Evolutionary conservation across 2,113 vertebrate genomes (phyloP).

Genomic region (Nerophis lumbriciformis): DNA sequence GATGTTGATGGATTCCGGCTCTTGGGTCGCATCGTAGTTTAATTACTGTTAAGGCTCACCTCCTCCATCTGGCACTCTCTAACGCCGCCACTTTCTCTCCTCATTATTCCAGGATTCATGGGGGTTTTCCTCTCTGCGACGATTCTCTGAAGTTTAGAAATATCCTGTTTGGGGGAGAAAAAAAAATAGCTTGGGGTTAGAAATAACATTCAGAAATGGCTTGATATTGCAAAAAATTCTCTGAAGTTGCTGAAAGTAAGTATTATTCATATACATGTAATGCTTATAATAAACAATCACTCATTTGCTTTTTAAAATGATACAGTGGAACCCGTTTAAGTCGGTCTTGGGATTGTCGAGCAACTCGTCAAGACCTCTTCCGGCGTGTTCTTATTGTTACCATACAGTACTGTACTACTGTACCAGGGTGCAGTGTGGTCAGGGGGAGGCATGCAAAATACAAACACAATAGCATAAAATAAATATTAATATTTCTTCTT

Average conservation of each 20-base stretch:
- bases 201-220: conserved; percentile 4
- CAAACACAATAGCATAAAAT: too few species aligned
- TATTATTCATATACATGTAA: too few species aligned
- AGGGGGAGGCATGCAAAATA: too few species aligned
- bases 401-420: too few species aligned
- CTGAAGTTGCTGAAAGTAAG: conserved; percentile 4
- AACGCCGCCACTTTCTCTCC: conserved; percentile 57
- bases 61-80: conserved; percentile 72
- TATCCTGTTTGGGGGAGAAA: conserved; percentile 59
- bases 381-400: too few species aligned
- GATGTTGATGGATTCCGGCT: conserved; percentile 38
- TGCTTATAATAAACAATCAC: too few species aligned
- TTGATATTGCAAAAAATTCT: conserved; percentile 5
- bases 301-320: too few species aligned
- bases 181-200: conserved; percentile 11
- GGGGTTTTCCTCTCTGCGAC: conserved; percentile 65
- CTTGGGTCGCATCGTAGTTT: conserved; percentile 48
- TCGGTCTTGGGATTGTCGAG: too few species aligned
- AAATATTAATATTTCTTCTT: too few species aligned
- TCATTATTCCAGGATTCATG: conserved; percentile 53
- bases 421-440: too few species aligned
- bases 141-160: conserved; percentile 72
- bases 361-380: too few species aligned
- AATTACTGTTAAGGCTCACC: conserved; percentile 62
- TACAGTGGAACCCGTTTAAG: too few species aligned